Base-by-base conservation (phyloP, 2,888 invertebrate genomes). In the Caenorhabditis macrosperma region DNA sequence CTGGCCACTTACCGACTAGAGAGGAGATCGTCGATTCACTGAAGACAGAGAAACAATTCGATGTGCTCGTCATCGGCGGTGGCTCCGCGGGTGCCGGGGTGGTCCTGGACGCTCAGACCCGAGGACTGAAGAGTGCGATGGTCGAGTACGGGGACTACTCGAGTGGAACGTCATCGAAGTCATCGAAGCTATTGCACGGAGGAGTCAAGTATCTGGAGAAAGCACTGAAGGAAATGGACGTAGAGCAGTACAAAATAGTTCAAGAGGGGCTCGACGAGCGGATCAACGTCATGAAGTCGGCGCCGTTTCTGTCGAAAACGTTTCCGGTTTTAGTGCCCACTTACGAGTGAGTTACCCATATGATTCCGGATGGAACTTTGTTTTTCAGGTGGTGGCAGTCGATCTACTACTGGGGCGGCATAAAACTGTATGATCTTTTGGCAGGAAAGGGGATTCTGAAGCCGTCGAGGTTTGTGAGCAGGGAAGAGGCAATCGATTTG, bases 371-470 rank as follows among this genome's bases (percentile, higher is more conserved):
- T 30, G n/a, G 2, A 28, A 44, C 10, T 0, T 20, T 12, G 1
- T 59, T 33, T 71, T 72, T 9, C 52, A 74, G 74, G 52, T 75
- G 75, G 75, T 75, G 67, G 66, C 66, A 75, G 41, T 48, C 60
- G 17, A 20, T 63, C 6, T 67, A 67, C 48, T 75, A 63, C 30
- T 75, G 52, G 52, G 66, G 66, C 6, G 75, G 75, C 33, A 38
- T 63, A n/a, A 75, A 75, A 59, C 44, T 66, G 10, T 67, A 75
- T 46, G 75, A 75, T 26, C 35, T 66, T 3, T 24, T 75, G 0
- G 66, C 75, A 10, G 75, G 75, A 33, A 67, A 50, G n/a, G 33
- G 54, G 1, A 35, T 57, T 17, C 66, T 74, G 38, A 63, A 63
- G 33, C 74, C 74, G 10, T 74, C 74, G 30, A 64, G 64, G 22